Evolutionary conservation across 2,888 invertebrate species (phyloP).

Genomic region (Chloromyia formosa): DNA sequence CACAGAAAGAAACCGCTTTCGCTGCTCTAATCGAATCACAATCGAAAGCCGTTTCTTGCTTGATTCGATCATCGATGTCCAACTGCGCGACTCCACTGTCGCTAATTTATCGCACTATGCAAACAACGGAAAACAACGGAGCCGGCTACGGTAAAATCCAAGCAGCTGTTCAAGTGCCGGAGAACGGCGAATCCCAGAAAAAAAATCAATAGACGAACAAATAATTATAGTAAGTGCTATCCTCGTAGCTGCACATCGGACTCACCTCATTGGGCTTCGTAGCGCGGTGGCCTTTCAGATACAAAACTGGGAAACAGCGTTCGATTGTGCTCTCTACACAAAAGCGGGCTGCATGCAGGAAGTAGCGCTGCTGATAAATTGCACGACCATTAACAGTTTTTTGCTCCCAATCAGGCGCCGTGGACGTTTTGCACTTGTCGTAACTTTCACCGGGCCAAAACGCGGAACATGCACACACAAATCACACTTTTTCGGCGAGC

Average conservation of each 20-base stretch:
- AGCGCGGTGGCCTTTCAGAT: slow-evolving; percentile 6
- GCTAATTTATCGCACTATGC: slow-evolving; percentile 1
- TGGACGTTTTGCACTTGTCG: slow-evolving; percentile 3
- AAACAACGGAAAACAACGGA: slow-evolving; percentile 9
- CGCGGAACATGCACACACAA: not conserved
- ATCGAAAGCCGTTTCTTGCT: slow-evolving; percentile 19
- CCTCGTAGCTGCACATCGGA: not conserved
- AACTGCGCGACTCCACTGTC: not conserved
- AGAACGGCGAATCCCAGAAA: not conserved
- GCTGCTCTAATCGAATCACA: too few relatives aligned
- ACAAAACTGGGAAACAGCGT: not conserved
- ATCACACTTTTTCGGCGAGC: not conserved
- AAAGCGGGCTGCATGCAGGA: not conserved
- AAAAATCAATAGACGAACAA: slow-evolving; percentile 23
- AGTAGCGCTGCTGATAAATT: not conserved
- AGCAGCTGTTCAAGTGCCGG: not conserved
- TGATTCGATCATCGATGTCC: not conserved
- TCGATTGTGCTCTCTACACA: slow-evolving; percentile 9
- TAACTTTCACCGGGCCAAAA: slow-evolving; percentile 4
- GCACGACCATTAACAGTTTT: slow-evolving; percentile 26
- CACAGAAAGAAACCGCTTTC: too few relatives aligned
- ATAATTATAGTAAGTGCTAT: not conserved
- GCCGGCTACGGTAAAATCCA: slow-evolving; percentile 21
- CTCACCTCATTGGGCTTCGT: slow-evolving; percentile 33
- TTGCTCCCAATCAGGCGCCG: not conserved